These are phyloP conservation scores for Drosophila bocki DNA, from an alignment of 1,140 invertebrate species.

Conservation along the genomic window DNA sequence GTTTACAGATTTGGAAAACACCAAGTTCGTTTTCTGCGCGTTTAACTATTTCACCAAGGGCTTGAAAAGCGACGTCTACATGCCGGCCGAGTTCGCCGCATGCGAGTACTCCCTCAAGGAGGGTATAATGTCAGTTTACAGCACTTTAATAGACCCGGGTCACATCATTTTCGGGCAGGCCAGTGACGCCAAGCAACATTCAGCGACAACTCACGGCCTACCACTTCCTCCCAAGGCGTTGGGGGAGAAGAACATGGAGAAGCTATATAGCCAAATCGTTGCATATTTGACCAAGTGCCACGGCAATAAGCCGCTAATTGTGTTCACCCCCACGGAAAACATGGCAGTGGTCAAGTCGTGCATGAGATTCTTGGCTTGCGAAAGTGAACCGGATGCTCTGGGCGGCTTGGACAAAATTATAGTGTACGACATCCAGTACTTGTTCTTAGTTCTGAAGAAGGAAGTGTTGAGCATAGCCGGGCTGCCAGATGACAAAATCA, in stretches of 20 bases:
- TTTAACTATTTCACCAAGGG: constrained; percentile 76
- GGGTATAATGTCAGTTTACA: constrained; percentile 58
- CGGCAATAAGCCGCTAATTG: constrained; percentile 28
- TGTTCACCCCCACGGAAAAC: constrained; percentile 58
- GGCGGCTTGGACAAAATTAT: constrained; percentile 15
- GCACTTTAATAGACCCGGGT: constrained; percentile 68
- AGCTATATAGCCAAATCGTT: constrained; percentile 59
- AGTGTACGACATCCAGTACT: constrained; percentile 68
- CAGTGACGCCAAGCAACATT: constrained; percentile 59
- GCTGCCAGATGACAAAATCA: constrained; percentile 21
- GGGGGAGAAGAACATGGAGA: constrained; percentile 64
- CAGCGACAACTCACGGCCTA: constrained; percentile 55
- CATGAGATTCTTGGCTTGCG: constrained; percentile 55
- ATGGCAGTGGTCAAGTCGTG: constrained; percentile 65
- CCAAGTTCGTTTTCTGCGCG: constrained; percentile 55
- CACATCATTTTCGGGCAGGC: constrained; percentile 62
- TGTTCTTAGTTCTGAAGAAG: constrained; percentile 67
- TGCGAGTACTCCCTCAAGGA: constrained; percentile 63
- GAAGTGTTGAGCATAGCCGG: constrained; percentile 46
- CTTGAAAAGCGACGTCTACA: constrained; percentile 40
- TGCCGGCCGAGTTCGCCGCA: constrained; percentile 74
- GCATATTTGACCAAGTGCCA: constrained; percentile 40
- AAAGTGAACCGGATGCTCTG: not conserved
- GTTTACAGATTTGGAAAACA: constrained; percentile 49
- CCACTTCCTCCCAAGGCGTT: constrained; percentile 73